These are phyloP conservation scores for Habrosyne pyritoides DNA, from an alignment of 2,888 invertebrate species.

Conservation along the genomic window DNA sequence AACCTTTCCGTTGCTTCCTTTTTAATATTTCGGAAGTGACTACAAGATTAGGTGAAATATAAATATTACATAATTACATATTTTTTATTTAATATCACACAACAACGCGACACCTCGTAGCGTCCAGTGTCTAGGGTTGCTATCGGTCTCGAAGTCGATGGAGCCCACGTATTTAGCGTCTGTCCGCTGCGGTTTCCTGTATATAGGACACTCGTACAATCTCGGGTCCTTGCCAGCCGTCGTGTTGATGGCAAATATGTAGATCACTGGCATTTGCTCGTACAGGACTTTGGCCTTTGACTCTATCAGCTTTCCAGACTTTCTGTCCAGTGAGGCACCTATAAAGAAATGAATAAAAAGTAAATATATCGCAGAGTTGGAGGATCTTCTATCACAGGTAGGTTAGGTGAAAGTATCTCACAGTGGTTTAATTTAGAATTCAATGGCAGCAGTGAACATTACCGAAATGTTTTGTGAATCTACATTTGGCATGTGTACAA, in stretches of 20 bases:
- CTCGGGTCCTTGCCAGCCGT: conserved; percentile 96
- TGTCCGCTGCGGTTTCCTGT: conserved; percentile 96
- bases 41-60: no score
- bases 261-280: conserved; percentile 98
- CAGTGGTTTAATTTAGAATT: no score
- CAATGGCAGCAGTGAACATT: no score
- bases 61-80: not conserved
- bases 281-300: conserved; percentile 96
- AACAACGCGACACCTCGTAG: conserved; percentile 97
- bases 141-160: conserved; percentile 96
- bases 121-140: conserved; percentile 97
- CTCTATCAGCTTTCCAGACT: conserved; percentile 94
- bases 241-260: conserved; percentile 97
- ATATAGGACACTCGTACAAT: conserved; percentile 98
- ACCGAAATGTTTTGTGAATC: no score
- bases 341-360: no score
- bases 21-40: no score
- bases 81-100: conserved; percentile 95
- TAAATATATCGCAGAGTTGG: no score
- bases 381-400: no score
- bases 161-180: conserved; percentile 98
- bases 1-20: no score
- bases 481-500: no score
- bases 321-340: conserved; percentile 93
- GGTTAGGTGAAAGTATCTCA: no score